These are phyloP conservation scores for Muscidifurax raptorellus DNA, from an alignment of 1,140 invertebrate species.

Conservation along the genomic window DNA sequence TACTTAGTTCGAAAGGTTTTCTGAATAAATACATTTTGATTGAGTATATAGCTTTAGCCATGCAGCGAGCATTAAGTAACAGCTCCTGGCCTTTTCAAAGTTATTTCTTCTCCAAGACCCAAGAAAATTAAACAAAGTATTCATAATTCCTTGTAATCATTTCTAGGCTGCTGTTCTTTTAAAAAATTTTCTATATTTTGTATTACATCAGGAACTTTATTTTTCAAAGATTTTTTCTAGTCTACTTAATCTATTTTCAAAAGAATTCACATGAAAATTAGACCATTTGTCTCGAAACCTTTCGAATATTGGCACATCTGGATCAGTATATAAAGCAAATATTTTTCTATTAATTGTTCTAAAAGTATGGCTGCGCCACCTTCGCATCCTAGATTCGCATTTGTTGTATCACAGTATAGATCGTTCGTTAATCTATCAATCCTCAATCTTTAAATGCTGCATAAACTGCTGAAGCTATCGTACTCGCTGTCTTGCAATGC, in stretches of 20 bases:
- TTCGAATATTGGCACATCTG: constrained; percentile 57
- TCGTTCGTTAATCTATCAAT: constrained; percentile 56
- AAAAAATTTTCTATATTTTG: constrained; percentile 29
- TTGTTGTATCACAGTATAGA: constrained; percentile 63
- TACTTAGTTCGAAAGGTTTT: constrained; percentile 35
- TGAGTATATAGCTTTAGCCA: constrained; percentile 56
- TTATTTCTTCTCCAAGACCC: constrained; percentile 35
- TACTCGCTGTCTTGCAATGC: constrained; percentile 52
- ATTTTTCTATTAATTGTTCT: constrained; percentile 57
- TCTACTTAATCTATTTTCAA: no score
- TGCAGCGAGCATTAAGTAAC: constrained; percentile 52
- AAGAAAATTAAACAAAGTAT: constrained; percentile 57
- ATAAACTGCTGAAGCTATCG: no score
- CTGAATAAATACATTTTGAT: constrained; percentile 56
- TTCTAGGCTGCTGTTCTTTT: constrained; percentile 53
- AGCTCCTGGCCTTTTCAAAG: constrained; percentile 46
- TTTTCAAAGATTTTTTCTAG: constrained; percentile 28
- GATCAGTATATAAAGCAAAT: constrained; percentile 60
- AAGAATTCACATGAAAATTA: constrained; percentile 51
- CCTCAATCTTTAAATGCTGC: no score
- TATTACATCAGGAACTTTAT: constrained; percentile 25
- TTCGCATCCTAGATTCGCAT: constrained; percentile 59
- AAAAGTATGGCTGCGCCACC: constrained; percentile 57
- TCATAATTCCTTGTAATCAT: constrained; percentile 61
- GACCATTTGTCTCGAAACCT: constrained; percentile 59